A percentile compares a stretch with the other conserved stretches of the same genome.
Conservation (phyloP, 2,113 vertebrate species). For the Furnarius figulus region DNA sequence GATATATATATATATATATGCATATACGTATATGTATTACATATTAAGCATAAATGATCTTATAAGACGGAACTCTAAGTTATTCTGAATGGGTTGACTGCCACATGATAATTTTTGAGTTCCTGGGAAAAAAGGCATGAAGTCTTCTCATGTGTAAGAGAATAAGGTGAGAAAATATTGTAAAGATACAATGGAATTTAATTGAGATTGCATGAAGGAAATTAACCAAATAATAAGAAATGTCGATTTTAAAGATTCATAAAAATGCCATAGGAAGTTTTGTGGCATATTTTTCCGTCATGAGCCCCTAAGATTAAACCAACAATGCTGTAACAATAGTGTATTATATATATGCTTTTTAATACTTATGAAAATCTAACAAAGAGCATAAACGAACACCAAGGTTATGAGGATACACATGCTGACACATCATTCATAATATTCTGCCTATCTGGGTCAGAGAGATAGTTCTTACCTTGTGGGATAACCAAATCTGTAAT, state of each 20-base stretch:
- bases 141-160: not conserved
- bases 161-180: not conserved
- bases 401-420: not conserved
- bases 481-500: not conserved
- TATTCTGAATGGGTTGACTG: not conserved
- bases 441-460: not conserved
- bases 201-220: not conserved
- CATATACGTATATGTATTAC: no score
- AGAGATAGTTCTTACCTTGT: not conserved
- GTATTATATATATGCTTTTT: not conserved
- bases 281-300: not conserved
- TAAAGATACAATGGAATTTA: not conserved
- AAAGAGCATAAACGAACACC: not conserved
- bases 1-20: not conserved
- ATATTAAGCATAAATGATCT: not conserved
- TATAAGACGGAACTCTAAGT: not conserved
- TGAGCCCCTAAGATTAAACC: not conserved
- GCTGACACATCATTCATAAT: fast-evolving
- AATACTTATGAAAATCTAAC: not conserved
- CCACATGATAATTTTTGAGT: not conserved
- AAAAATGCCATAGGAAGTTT: not conserved
- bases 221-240: not conserved
- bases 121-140: not conserved
- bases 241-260: not conserved
- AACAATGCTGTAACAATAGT: not conserved